These are phyloP conservation scores for Aphidius gifuensis DNA, from an alignment of 1,140 invertebrate species.

Conservation along the genomic window DNA sequence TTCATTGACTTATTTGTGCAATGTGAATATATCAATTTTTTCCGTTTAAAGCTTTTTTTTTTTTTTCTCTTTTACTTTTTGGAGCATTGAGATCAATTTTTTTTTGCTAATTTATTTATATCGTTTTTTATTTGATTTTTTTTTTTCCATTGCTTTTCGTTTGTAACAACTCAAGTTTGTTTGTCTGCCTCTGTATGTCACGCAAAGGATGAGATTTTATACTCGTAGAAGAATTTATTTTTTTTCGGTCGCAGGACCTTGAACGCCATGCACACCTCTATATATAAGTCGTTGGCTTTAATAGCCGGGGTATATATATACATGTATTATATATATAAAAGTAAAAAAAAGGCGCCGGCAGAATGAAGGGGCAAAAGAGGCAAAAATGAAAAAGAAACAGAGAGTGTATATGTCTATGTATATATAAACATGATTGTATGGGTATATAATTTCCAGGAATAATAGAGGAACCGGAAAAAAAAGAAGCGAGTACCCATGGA, in stretches of 20 bases:
- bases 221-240: conserved; percentile 16
- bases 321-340: conserved; percentile 5
- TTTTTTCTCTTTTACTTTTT: too few relatives aligned
- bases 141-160: too few relatives aligned
- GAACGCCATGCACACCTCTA: conserved; percentile 9
- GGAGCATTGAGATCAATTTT: too few relatives aligned
- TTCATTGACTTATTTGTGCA: too few relatives aligned
- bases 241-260: conserved; percentile 13
- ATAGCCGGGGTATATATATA: conserved; percentile 9
- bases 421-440: neutral
- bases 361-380: conserved; percentile 1
- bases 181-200: too few relatives aligned
- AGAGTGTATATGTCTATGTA: neutral
- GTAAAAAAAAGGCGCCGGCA: conserved; percentile 3
- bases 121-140: too few relatives aligned
- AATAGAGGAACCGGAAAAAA: conserved; percentile 16
- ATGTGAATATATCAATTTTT: too few relatives aligned
- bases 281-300: conserved; percentile 13
- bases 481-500: conserved; percentile 3
- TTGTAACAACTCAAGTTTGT: too few relatives aligned
- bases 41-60: too few relatives aligned
- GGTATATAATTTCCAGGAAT: conserved; percentile 24
- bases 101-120: too few relatives aligned
- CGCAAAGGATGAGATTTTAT: too few relatives aligned
- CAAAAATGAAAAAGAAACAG: neutral